phyloP scores from a whole-genome alignment of 1,140 invertebrate species.

The Anastatus disparis region DNA sequence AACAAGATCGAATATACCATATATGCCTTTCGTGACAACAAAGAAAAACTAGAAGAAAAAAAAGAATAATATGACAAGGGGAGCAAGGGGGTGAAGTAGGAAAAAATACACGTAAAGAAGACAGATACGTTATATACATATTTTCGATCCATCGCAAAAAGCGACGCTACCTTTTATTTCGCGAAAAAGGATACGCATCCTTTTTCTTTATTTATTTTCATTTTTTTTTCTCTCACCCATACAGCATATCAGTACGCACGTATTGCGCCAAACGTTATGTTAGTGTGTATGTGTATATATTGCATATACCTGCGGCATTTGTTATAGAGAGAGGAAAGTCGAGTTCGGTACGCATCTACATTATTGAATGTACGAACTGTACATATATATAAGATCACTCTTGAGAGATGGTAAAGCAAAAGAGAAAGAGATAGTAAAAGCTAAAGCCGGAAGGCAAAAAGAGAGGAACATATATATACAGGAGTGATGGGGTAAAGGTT shows the following conservation, averaged over 20 bases:
- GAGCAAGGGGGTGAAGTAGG: too few relatives aligned
- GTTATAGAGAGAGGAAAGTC: too few relatives aligned
- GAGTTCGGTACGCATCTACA: conserved; percentile 13
- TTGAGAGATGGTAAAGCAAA: not conserved
- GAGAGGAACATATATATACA: too few relatives aligned
- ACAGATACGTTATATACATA: too few relatives aligned
- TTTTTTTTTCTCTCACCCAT: not conserved
- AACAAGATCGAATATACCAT: too few relatives aligned
- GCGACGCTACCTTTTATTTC: not conserved
- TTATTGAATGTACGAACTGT: conserved; percentile 25
- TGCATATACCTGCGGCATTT: not conserved
- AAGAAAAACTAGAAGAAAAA: too few relatives aligned
- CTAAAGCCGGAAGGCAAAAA: not conserved
- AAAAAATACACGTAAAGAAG: too few relatives aligned
- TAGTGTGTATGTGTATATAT: too few relatives aligned
- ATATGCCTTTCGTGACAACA: too few relatives aligned
- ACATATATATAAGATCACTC: conserved; percentile 3
- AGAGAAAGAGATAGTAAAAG: not conserved
- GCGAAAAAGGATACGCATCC: conserved; percentile 1
- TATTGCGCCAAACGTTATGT: not conserved
- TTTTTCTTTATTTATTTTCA: not conserved
- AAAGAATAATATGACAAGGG: too few relatives aligned
- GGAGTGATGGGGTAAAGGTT: conserved; percentile 33
- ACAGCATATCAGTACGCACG: too few relatives aligned
- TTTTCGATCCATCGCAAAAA: too few relatives aligned